A percentile compares a stretch with the other conserved stretches of the same genome.
Evolutionary conservation across 30 jellyfish, hydroid and myxozoan species (phyloP).

Genomic region (Aurelia aurita): DNA sequence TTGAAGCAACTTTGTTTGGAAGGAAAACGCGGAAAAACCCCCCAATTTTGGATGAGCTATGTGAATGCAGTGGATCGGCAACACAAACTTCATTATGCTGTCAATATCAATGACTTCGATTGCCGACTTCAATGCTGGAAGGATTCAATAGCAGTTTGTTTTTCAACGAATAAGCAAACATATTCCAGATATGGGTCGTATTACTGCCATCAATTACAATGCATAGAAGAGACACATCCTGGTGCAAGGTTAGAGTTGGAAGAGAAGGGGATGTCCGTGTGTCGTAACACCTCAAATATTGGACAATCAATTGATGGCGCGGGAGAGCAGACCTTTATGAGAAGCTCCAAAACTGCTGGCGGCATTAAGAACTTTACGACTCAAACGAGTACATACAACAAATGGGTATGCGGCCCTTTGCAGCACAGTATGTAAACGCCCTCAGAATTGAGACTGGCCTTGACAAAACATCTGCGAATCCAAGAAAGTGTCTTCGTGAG

Average conservation of each 20-base stretch:
- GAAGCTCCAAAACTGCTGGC: slow-evolving; percentile 27
- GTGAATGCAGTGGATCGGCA: not conserved
- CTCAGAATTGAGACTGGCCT: not conserved
- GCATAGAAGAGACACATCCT: slow-evolving; percentile 20
- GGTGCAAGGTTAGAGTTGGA: slow-evolving; percentile 29
- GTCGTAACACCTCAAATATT: slow-evolving; percentile 9
- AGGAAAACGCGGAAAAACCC: slow-evolving; percentile 1
- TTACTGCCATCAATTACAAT: slow-evolving; percentile 1
- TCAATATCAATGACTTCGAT: not conserved
- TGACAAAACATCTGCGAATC: slow-evolving; percentile 14
- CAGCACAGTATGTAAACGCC: slow-evolving; percentile 5
- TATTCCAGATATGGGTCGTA: slow-evolving; percentile 20
- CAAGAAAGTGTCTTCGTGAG: slow-evolving; percentile 28
- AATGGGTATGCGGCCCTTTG: too few relatives aligned
- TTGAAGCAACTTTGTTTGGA: too few relatives aligned
- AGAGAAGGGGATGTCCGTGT: slow-evolving; percentile 14
- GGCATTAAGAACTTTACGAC: too few relatives aligned
- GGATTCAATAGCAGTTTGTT: not conserved
- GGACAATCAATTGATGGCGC: slow-evolving; percentile 43
- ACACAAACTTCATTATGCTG: not conserved
- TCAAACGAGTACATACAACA: too few relatives aligned
- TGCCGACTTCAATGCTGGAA: slow-evolving; percentile 3
- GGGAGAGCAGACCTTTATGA: slow-evolving; percentile 49
- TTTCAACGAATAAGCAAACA: not conserved
- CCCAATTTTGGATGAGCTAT: not conserved